Evolutionary conservation across 2,888 invertebrate genomes (phyloP).

Genomic region (Terebella lapidaria): DNA sequence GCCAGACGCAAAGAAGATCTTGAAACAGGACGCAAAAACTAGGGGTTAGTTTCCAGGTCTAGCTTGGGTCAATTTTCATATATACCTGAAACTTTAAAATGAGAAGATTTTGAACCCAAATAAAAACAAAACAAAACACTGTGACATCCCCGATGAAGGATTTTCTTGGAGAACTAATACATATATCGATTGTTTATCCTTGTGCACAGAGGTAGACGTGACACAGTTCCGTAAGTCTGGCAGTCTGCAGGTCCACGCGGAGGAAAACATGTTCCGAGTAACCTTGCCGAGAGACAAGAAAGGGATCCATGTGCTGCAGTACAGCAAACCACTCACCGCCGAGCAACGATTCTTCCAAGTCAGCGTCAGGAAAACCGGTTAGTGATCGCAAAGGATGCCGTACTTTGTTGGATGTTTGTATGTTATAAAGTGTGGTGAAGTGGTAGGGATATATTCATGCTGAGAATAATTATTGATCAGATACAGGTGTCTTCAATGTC

Average conservation of each 20-base stretch:
- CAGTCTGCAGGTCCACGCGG: neutral
- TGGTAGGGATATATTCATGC: neutral
- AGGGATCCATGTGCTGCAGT: constrained; percentile 41
- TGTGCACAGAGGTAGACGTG: too few species aligned
- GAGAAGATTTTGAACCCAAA: too few species aligned
- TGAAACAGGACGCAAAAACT: neutral
- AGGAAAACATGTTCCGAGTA: neutral
- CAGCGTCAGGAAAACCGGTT: constrained; percentile 35
- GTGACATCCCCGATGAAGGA: too few species aligned
- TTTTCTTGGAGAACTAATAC: too few species aligned
- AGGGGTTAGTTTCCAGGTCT: constrained; percentile 3
- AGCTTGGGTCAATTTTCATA: neutral
- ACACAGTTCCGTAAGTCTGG: neutral
- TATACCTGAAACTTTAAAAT: too few species aligned
- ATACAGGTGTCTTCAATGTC: neutral
- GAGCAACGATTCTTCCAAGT: constrained; percentile 31
- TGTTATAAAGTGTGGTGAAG: constrained; percentile 17
- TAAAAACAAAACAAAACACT: too few species aligned
- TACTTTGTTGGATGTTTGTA: too few species aligned
- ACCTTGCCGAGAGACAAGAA: constrained; percentile 18
- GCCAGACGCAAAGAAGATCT: neutral
- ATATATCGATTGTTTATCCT: too few species aligned
- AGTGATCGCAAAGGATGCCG: too few species aligned
- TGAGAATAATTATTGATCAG: neutral
- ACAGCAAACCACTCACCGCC: constrained; percentile 31